These are phyloP conservation scores for Bombus confusus DNA, from an alignment of 1,140 invertebrate genomes.

Conservation along the genomic window DNA sequence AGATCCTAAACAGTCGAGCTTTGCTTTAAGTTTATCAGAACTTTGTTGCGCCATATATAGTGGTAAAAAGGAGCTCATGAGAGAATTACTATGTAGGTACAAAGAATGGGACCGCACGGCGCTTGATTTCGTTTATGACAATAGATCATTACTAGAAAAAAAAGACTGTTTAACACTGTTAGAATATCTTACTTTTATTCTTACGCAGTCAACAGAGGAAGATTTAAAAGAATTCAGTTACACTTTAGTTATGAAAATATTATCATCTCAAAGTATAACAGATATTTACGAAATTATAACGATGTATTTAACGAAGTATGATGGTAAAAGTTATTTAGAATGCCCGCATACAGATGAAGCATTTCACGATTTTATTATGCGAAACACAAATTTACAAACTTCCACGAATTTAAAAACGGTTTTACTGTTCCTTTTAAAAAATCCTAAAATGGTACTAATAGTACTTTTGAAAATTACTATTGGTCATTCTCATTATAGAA, in stretches of 20 bases:
- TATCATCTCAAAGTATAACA: conserved; percentile 53
- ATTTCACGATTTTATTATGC: conserved; percentile 70
- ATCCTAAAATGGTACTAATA: conserved; percentile 66
- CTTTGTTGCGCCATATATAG: conserved; percentile 53
- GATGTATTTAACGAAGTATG: conserved; percentile 70
- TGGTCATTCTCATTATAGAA: conserved; percentile 59
- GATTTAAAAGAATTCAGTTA: conserved; percentile 62
- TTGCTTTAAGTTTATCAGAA: conserved; percentile 63
- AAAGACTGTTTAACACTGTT: conserved; percentile 67
- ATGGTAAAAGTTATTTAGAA: conserved; percentile 65
- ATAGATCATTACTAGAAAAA: conserved; percentile 52
- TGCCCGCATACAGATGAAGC: conserved; percentile 52
- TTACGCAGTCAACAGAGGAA: conserved; percentile 50
- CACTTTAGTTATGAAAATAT: conserved; percentile 38
- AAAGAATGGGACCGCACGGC: conserved; percentile 71
- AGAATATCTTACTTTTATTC: conserved; percentile 68
- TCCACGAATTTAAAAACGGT: conserved; percentile 57
- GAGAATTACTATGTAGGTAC: conserved; percentile 68
- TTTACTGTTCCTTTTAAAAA: conserved; percentile 72
- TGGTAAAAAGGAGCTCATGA: conserved; percentile 60
- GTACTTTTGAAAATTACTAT: conserved; percentile 72
- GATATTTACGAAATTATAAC: conserved; percentile 67
- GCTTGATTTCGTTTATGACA: conserved; percentile 59
- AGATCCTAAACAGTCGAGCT: conserved; percentile 21
- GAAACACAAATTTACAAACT: conserved; percentile 62